Evolutionary conservation across 2,113 vertebrate species (phyloP).

Genomic region (Zeus faber): DNA sequence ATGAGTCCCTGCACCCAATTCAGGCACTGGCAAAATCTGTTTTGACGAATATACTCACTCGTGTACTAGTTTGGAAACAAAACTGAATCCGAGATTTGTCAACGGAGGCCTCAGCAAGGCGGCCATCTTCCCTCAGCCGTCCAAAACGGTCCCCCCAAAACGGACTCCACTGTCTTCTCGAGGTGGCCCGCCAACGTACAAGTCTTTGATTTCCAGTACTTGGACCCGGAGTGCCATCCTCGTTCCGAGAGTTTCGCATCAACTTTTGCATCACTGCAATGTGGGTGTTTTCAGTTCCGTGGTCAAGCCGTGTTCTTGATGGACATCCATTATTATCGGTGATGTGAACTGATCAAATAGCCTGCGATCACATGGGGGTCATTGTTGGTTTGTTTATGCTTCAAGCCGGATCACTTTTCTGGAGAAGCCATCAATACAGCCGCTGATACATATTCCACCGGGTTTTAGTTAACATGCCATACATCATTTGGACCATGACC

Average conservation of each 20-base stretch:
- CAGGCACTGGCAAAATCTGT: too few species aligned
- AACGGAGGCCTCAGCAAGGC: slow-evolving; percentile 13
- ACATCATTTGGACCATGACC: too few species aligned
- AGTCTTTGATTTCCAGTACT: slow-evolving; percentile 12
- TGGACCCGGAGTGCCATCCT: slow-evolving; percentile 9
- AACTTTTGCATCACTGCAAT: slow-evolving; percentile 13
- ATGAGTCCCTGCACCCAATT: not conserved
- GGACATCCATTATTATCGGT: slow-evolving; percentile 7
- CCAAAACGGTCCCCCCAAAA: slow-evolving; percentile 28
- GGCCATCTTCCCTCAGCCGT: slow-evolving; percentile 15
- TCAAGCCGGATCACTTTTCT: too few species aligned
- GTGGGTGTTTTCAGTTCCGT: slow-evolving; percentile 14
- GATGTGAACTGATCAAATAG: slow-evolving; percentile 12
- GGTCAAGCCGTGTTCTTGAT: slow-evolving; percentile 16
- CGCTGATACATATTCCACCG: too few species aligned
- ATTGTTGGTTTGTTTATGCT: slow-evolving; percentile 30
- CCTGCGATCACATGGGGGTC: slow-evolving; percentile 10
- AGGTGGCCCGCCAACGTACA: slow-evolving; percentile 1
- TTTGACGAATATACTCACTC: slow-evolving; percentile 1
- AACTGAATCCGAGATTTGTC: slow-evolving; percentile 24
- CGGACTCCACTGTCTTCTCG: slow-evolving; percentile 9
- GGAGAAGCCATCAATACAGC: too few species aligned
- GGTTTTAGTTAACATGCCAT: too few species aligned
- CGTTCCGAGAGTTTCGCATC: slow-evolving; percentile 1
- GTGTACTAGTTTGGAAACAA: slow-evolving; percentile 17